These are phyloP conservation scores for Ypsolopha sequella DNA, from an alignment of 2,888 invertebrate genomes.

Conservation along the genomic window DNA sequence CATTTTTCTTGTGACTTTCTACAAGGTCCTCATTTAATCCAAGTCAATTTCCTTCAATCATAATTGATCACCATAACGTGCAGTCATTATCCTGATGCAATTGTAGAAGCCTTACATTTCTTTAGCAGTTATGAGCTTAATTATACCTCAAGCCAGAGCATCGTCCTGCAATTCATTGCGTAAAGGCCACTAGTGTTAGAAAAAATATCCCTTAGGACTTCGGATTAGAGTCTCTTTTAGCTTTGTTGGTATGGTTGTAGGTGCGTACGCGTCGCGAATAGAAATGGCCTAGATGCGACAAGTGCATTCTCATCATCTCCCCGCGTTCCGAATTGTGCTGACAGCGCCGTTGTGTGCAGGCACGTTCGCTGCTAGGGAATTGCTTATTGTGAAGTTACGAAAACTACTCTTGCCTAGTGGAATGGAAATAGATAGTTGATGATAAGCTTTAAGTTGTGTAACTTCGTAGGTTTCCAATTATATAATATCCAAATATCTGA, in stretches of 20 bases:
- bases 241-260: neutral
- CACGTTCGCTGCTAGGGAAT: no score
- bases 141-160: neutral
- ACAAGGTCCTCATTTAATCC: neutral
- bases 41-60: neutral
- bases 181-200: no score
- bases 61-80: neutral
- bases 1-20: neutral
- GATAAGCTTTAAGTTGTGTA: no score
- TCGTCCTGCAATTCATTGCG: neutral
- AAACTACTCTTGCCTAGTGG: no score
- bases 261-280: conserved; percentile 3
- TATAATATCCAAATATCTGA: no score
- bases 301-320: neutral
- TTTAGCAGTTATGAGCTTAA: neutral
- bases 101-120: neutral
- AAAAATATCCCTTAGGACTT: neutral
- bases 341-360: no score
- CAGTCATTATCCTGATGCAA: no score
- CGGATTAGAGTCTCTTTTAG: neutral
- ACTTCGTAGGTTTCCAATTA: no score
- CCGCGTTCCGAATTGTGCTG: neutral
- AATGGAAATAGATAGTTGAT: no score
- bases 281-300: conserved; percentile 2
- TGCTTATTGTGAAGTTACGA: no score